Conservation (phyloP, 2,113 vertebrate genomes). For the Hassar affinis region DNA sequence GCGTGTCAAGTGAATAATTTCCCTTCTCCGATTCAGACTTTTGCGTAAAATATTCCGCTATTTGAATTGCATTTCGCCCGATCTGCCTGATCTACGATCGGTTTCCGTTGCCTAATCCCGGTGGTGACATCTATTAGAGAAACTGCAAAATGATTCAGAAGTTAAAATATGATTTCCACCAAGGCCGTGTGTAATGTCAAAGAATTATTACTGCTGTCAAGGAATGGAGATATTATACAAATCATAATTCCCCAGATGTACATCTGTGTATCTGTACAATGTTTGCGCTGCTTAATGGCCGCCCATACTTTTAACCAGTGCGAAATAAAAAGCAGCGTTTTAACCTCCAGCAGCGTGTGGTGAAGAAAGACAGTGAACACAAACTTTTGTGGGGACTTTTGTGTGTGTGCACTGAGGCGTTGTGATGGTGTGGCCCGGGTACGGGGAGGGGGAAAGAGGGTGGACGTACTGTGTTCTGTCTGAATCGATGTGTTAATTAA, state of each 20-base stretch:
- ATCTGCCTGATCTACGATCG: conserved; percentile 28
- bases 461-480: conserved; percentile 68
- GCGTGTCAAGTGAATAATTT: conserved; percentile 47
- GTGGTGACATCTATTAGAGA: conserved; percentile 29
- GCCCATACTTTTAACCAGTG: conserved; percentile 5
- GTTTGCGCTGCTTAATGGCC: conserved; percentile 11
- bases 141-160: conserved; percentile 20
- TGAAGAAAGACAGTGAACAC: conserved; percentile 1
- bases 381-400: conserved; percentile 29
- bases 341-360: conserved; percentile 5
- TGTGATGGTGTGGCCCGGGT: conserved; percentile 5
- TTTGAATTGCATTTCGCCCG: background rate
- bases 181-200: background rate
- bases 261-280: background rate
- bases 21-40: conserved; percentile 23
- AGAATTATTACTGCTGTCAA: conserved; percentile 29
- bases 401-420: conserved; percentile 28
- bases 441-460: conserved; percentile 45
- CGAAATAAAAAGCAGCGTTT: conserved; percentile 17
- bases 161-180: conserved; percentile 30
- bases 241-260: conserved; percentile 15
- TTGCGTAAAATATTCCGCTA: conserved; percentile 36
- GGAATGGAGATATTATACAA: background rate
- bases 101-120: conserved; percentile 29
- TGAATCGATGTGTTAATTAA: conserved; percentile 78